These are phyloP conservation scores for Propithecus coquereli DNA, from an alignment of 2,113 vertebrate genomes.

Conservation along the genomic window DNA sequence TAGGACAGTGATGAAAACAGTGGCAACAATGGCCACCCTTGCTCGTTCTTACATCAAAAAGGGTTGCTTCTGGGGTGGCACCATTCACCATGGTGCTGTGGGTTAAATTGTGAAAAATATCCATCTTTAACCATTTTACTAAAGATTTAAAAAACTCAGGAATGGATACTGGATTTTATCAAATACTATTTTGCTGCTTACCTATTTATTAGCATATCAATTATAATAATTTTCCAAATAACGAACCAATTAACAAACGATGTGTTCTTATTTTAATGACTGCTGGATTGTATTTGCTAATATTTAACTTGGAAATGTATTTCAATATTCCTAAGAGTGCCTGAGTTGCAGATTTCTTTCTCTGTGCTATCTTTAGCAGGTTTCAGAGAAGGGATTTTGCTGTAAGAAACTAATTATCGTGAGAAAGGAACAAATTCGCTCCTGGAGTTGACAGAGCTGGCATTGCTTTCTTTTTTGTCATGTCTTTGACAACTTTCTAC, in stretches of 20 bases:
- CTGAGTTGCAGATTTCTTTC: neutral
- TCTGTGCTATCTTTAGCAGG: neutral
- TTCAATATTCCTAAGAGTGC: neutral
- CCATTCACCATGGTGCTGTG: neutral
- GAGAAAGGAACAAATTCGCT: neutral
- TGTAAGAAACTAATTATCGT: neutral
- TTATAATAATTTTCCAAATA: neutral
- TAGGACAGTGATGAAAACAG: neutral
- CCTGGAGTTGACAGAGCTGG: neutral
- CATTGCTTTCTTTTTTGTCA: neutral
- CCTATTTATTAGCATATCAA: neutral
- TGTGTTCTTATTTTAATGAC: neutral
- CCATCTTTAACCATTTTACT: neutral
- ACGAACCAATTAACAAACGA: neutral
- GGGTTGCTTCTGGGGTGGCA: neutral
- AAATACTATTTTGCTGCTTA: too few relatives aligned
- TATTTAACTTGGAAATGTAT: neutral
- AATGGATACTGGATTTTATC: neutral
- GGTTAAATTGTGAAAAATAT: neutral
- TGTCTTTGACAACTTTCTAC: neutral
- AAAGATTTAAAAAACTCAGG: neutral
- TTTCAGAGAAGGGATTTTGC: neutral
- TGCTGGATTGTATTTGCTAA: neutral
- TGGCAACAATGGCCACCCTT: neutral
- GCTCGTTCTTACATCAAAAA: neutral